Percentiles rank a stretch among this genome's conserved stretches.
Evolutionary conservation across 1,140 invertebrate genomes (phyloP).

Genomic region (Ceratosolen solmsi): DNA sequence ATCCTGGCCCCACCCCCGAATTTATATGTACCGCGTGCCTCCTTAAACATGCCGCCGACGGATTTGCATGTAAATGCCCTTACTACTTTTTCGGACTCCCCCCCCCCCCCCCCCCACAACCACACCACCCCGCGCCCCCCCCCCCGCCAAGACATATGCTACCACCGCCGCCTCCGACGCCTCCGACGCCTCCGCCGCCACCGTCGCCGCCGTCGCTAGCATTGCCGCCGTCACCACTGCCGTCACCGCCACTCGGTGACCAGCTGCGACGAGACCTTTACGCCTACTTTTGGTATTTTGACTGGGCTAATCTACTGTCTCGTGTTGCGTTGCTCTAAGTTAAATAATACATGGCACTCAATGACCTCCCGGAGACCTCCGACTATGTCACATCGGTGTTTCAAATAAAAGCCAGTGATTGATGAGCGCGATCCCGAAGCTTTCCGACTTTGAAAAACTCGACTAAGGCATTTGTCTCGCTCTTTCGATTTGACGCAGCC

Average conservation of each 20-base stretch:
- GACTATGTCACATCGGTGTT: too few species aligned
- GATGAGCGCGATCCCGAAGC: too few species aligned
- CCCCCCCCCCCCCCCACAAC: too few species aligned
- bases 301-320: not conserved
- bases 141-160: too few species aligned
- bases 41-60: too few species aligned
- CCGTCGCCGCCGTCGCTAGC: too few species aligned
- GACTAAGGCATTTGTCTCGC: not conserved
- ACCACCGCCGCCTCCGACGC: too few species aligned
- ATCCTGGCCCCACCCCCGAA: not conserved
- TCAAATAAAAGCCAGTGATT: too few species aligned
- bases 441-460: not conserved
- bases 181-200: too few species aligned
- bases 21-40: too few species aligned
- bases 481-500: not conserved
- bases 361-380: not conserved
- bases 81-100: not conserved
- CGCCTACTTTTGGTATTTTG: slow-evolving; percentile 42
- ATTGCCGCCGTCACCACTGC: too few species aligned
- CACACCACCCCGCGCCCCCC: too few species aligned
- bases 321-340: not conserved
- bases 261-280: slow-evolving; percentile 1
- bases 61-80: slow-evolving; percentile 34
- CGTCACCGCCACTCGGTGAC: not conserved
- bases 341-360: not conserved